These are phyloP conservation scores for Apomyelois bistriatella DNA, from an alignment of 2,888 invertebrate genomes.

Conservation along the genomic window DNA sequence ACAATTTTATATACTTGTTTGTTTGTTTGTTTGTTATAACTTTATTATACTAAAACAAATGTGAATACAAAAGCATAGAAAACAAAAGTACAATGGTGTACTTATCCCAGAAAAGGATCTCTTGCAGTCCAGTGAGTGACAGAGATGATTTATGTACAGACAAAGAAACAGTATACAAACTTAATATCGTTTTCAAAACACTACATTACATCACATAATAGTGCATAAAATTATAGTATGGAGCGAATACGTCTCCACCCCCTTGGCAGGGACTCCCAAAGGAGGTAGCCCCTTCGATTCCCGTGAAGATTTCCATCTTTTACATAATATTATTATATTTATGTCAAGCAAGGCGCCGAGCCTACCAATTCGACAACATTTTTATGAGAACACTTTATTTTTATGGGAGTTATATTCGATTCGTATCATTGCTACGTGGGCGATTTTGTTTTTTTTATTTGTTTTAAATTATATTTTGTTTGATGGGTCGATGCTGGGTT, in stretches of 20 bases:
- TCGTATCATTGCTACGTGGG: slow-evolving; percentile 60
- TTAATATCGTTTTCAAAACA: slow-evolving; percentile 17
- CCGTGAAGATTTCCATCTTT: slow-evolving; percentile 57
- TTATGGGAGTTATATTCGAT: slow-evolving; percentile 66
- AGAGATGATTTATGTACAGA: too few relatives aligned
- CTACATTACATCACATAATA: slow-evolving; percentile 40
- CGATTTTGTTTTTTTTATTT: slow-evolving; percentile 25
- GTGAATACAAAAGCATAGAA: too few relatives aligned
- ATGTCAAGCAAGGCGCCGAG: slow-evolving; percentile 49
- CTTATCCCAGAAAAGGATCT: too few relatives aligned
- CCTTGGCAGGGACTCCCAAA: slow-evolving; percentile 43
- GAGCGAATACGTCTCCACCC: slow-evolving; percentile 25
- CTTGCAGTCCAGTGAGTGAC: too few relatives aligned
- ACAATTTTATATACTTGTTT: too few relatives aligned
- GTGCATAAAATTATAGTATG: slow-evolving; percentile 62
- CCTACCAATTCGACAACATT: slow-evolving; percentile 58
- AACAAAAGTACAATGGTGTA: too few relatives aligned
- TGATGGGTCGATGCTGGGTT: not conserved
- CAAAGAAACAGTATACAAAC: not conserved
- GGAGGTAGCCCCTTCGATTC: slow-evolving; percentile 44
- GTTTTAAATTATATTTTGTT: slow-evolving; percentile 16
- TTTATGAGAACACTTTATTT: slow-evolving; percentile 65
- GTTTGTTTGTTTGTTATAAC: too few relatives aligned
- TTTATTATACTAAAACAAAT: too few relatives aligned
- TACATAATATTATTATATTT: slow-evolving; percentile 67